Base-by-base conservation (phyloP, 2,888 invertebrate genomes). In the Isoperla grammatica region DNA sequence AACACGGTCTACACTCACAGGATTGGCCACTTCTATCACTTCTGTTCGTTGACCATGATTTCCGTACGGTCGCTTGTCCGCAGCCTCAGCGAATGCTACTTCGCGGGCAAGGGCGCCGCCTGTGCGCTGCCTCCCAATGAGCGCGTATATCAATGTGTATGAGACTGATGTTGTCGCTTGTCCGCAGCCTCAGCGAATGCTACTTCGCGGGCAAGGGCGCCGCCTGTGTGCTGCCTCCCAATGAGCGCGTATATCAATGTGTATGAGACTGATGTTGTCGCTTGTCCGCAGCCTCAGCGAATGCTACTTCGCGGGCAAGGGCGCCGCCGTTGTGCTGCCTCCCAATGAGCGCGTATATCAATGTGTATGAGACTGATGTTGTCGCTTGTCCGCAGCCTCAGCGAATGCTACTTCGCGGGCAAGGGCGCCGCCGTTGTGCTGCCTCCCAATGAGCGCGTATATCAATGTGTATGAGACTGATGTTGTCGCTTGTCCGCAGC, bases 191-290 rank as follows among this genome's bases (percentile, higher is more conserved):
- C 77, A 94, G 92, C 83, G 95, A 96, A 83, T 94, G 94, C 78
- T 95, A 95, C 80, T 94, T 95, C 80, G 92, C 95, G 71, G 93
- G 94, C 74, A 95, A 94, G 78, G 95, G 95, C 70, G 92, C 95
- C 71, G 95, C 95, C 69, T 79, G 95, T 78, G 93, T 95, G 72
- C 80, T 96, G 77, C 92, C 92, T 68, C 84, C 86, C 67, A 81
- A 86, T 73, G 87, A 88, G 75, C 83, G 86, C 69, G 80, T 81
- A n/a, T n/a, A n/a, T n/a, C n/a, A n/a, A n/a, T n/a, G n/a, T n/a
- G n/a, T n/a, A n/a, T n/a, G n/a, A n/a, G n/a, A n/a, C n/a, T n/a
- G n/a, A n/a, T n/a, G n/a, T 64, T 66, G 68, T 65, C 72, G 65
- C 67, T 63, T 71, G 65, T 81, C n/a, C 83, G 23, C 83, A 92